Conservation (phyloP, 2,888 invertebrate species). For the Clepsis dumicolana region DNA sequence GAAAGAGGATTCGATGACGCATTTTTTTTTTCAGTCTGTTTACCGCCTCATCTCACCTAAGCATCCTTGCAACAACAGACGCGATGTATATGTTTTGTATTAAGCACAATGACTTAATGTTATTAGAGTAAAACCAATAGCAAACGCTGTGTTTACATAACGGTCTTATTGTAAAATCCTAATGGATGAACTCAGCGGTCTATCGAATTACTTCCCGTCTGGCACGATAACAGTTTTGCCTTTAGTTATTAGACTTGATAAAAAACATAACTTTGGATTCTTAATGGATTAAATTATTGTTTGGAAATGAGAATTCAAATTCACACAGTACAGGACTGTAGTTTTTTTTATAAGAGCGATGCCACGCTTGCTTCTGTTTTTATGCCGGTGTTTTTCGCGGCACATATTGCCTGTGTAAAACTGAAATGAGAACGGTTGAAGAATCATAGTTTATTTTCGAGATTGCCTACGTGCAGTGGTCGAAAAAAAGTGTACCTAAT, state of each 20-base stretch:
- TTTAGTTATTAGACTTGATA: conserved; percentile 5
- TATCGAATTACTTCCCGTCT: conserved; percentile 70
- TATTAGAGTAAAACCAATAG: conserved; percentile 24
- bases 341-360: conserved; percentile 8
- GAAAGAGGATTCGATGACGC: conserved; percentile 1
- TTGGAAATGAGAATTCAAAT: conserved; percentile 14
- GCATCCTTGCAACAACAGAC: conserved; percentile 6
- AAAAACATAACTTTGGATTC: conserved; percentile 28
- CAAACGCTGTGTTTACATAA: conserved; percentile 61
- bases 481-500: conserved; percentile 78
- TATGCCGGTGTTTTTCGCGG: neutral
- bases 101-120: conserved; percentile 13
- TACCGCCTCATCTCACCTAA: neutral
- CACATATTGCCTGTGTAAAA: conserved; percentile 11
- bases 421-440: conserved; percentile 46
- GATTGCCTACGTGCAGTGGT: conserved; percentile 74
- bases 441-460: conserved; percentile 80
- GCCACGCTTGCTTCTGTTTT: neutral
- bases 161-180: conserved; percentile 71
- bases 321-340: neutral
- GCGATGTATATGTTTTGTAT: neutral
- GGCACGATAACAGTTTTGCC: conserved; percentile 65
- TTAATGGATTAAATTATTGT: conserved; percentile 28
- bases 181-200: conserved; percentile 65
- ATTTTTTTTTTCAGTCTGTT: conserved; percentile 8